Percentiles rank a stretch among this genome's conserved stretches.
These are phyloP conservation scores for Oncorhynchus gorbuscha DNA, from an alignment of 2,113 vertebrate genomes.

Conservation along the genomic window DNA sequence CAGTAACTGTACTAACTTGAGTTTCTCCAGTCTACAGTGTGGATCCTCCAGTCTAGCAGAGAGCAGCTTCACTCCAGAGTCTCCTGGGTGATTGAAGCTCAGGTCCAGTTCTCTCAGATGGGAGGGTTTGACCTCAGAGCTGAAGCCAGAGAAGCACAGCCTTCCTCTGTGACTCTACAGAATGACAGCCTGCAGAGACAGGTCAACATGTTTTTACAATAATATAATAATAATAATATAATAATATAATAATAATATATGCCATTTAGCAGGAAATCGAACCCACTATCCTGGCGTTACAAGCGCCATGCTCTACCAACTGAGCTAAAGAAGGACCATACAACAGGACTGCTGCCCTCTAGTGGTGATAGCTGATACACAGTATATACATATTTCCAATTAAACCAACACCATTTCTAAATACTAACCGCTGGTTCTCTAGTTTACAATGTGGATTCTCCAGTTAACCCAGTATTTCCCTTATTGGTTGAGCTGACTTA, in stretches of 20 bases:
- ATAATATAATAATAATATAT: no score
- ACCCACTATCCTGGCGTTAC: no score
- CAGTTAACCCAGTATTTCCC: no score
- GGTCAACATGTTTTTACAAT: background rate
- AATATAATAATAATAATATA: no score
- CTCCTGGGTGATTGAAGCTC: background rate
- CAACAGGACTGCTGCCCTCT: background rate
- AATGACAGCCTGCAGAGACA: background rate
- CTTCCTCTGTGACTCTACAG: background rate
- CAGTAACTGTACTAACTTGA: background rate
- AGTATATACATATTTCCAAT: no score
- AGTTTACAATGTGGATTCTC: no score
- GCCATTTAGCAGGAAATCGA: no score
- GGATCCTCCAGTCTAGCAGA: slow-evolving; percentile 1
- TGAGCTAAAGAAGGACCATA: no score
- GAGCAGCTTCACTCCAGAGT: slow-evolving; percentile 1
- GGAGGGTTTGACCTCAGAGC: background rate
- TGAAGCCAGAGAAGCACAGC: slow-evolving; percentile 8
- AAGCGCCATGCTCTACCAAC: no score
- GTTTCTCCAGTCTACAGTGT: background rate
- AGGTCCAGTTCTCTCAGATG: slow-evolving; percentile 13
- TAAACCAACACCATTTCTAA: no score
- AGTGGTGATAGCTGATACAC: background rate
- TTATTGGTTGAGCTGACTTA: no score
- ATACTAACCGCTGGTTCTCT: no score